Evolutionary conservation across 1,140 invertebrate genomes (phyloP), one percentile per base, ranked within the genome.

Genomic region (Ceratoteleas bidentatus): DNA sequence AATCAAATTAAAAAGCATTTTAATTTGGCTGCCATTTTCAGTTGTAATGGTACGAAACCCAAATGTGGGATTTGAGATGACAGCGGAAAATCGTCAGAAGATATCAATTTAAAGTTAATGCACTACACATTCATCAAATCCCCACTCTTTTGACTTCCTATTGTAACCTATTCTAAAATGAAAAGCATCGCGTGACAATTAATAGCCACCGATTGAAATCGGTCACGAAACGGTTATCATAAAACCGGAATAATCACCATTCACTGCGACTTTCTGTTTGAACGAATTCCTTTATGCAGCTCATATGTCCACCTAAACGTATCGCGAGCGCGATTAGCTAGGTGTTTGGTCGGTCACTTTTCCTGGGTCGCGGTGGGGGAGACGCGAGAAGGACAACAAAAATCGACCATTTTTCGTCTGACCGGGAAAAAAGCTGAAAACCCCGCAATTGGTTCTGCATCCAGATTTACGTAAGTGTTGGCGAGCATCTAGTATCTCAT

Each of bases 381-480:
- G 34, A 40, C 54, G 16, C 7, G 7, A 52, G 43, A 64, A 49
- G 60, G 58, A 68, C 65, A 32, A 81, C 43, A 81, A 81, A 72
- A 73, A 76, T 76, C 3, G 8, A 13, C 7, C 7, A 69, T 81
- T 81, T 74, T 81, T 74, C 57, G 32, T 60, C 11, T 32, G 7
- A 1, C n/a, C 47, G 3, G 16, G 32, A 53, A 73, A 73, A 72
- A 54, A 15, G 13, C 40, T 61, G 47, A 66, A 58, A 65, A 77
- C 14, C 49, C 54, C 61, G 60, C 45, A 57, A 60, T 60, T 2
- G 15, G 54, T 53, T 74, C 58, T 65, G 73, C 61, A 62, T 73
- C 68, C 57, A 68, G 68, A 74, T 89, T 90, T 89, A 90, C 84
- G 86, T 88, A 90, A 90, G 88, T 76, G 69, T 54, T 60, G 56